Base-by-base conservation (phyloP, 2,113 vertebrate species). In the Pontoporia blainvillei region DNA sequence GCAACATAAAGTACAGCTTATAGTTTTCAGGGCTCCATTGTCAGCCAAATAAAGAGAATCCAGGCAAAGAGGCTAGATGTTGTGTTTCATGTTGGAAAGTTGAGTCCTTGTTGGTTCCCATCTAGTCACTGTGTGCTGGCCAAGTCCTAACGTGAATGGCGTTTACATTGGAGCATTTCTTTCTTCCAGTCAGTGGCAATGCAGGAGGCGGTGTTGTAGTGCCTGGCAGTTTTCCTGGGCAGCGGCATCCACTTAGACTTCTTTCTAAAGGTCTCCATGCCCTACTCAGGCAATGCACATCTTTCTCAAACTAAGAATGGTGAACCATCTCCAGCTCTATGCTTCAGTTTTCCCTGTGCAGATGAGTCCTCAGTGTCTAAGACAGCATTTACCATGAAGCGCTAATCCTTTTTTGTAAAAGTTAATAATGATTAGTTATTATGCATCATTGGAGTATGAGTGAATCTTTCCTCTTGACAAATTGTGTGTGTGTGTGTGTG, bases 181-280 rank as follows among this genome's bases (percentile, higher is more conserved):
- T 96, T 98, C 98, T 98, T 98, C 95, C 97, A 97, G 96, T 97
- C 97, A 92, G 96, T 98, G 98, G 95, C 97, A 96, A 57, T 98
- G 98, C 98, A 98, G 95, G 97, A 97, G 96, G 97, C 97, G 94
- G 89, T 98, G 97, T 93, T 97, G 97, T 96, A 97, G 96, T 97
- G 98, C 97, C 98, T 98, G 97, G 96, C 95, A 44, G 95, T 98
- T 98, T 97, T 98, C 96, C 98, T 98, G 98, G 97, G 97, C 98
- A 98, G 98, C 34, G 91, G 97, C 97, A 97, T 97, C 96, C 96
- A 96, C 97, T 98, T 98, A 96, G 97, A 98, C 96, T 98, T 95
- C 98, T 98, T 98, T 97, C 97, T 98, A 86, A 98, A 98, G 98
- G 98, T 98, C 96, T 96, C 95, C 96, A 82, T 97, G 94, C 89